A percentile compares a stretch with the other conserved stretches of the same genome.
phyloP scores from a whole-genome alignment of 1,140 invertebrate species.

The Pentalonia nigronervosa region DNA sequence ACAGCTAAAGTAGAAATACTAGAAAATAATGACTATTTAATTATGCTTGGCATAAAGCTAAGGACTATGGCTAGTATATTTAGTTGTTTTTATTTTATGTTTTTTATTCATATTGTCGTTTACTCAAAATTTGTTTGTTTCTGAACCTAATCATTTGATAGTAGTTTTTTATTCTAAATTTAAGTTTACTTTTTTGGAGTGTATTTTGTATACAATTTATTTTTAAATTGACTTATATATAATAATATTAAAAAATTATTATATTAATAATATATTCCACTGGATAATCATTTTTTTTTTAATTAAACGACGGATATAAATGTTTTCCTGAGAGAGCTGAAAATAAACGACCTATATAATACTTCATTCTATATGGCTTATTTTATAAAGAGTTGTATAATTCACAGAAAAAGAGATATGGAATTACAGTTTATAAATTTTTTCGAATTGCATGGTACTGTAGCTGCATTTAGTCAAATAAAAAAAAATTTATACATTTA shows the following conservation, averaged over 20 bases:
- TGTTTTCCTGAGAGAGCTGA: not conserved
- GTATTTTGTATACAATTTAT: no score
- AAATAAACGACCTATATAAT: not conserved
- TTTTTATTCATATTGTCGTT: not conserved
- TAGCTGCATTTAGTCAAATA: no score
- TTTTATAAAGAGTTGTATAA: not conserved
- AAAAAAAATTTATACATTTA: not conserved
- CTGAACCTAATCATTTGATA: not conserved
- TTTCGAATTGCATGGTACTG: not conserved
- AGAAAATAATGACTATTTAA: not conserved
- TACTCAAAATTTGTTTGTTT: not conserved
- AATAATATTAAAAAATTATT: not conserved
- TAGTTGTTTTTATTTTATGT: not conserved
- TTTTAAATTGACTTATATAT: not conserved
- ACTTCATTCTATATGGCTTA: not conserved
- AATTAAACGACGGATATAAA: not conserved
- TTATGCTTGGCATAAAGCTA: not conserved
- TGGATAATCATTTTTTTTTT: not conserved
- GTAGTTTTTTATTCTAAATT: not conserved
- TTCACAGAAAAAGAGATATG: not conserved
- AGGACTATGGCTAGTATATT: not conserved
- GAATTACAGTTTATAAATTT: not conserved
- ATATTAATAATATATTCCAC: not conserved
- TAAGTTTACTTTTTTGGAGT: no score
- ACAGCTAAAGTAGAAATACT: not conserved